These are phyloP conservation scores for Plectus sambesii DNA, from an alignment of 1,140 invertebrate genomes.

Conservation along the genomic window DNA sequence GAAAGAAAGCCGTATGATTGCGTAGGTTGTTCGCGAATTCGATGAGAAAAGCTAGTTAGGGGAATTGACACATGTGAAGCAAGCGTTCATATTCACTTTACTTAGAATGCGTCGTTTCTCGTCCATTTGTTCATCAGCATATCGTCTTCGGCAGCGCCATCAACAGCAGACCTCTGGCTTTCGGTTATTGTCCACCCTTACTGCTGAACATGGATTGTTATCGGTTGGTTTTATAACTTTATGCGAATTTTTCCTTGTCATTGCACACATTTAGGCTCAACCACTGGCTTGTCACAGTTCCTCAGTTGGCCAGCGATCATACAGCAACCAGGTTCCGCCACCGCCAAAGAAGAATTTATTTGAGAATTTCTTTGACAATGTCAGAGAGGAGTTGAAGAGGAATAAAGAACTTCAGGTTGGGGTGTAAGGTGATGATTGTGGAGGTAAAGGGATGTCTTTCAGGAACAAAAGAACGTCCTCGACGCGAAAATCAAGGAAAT, in stretches of 20 bases:
- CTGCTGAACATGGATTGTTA: conserved; percentile 6
- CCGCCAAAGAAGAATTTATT: conserved; percentile 57
- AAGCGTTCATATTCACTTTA: too few species aligned
- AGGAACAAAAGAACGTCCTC: conserved; percentile 86
- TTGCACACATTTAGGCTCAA: too few species aligned
- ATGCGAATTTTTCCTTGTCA: too few species aligned
- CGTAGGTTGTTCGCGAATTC: too few species aligned
- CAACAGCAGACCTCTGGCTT: conserved; percentile 4
- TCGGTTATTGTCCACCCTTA: conserved; percentile 2
- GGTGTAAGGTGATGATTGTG: conserved; percentile 3
- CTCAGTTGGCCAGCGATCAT: too few species aligned
- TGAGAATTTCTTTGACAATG: conserved; percentile 76
- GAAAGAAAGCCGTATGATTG: too few species aligned
- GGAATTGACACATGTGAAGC: too few species aligned
- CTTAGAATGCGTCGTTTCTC: not conserved
- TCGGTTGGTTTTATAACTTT: not conserved
- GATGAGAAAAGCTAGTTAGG: too few species aligned
- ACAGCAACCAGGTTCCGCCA: too few species aligned
- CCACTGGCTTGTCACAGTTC: too few species aligned
- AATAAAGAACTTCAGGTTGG: conserved; percentile 89
- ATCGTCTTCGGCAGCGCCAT: conserved; percentile 2
- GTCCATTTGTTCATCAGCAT: not conserved
- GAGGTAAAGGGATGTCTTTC: conserved; percentile 24
- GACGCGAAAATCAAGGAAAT: conserved; percentile 87
- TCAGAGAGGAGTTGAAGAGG: conserved; percentile 80